phyloP scores from a whole-genome alignment of 2,113 vertebrate species.

The Leucopternis melanops region DNA sequence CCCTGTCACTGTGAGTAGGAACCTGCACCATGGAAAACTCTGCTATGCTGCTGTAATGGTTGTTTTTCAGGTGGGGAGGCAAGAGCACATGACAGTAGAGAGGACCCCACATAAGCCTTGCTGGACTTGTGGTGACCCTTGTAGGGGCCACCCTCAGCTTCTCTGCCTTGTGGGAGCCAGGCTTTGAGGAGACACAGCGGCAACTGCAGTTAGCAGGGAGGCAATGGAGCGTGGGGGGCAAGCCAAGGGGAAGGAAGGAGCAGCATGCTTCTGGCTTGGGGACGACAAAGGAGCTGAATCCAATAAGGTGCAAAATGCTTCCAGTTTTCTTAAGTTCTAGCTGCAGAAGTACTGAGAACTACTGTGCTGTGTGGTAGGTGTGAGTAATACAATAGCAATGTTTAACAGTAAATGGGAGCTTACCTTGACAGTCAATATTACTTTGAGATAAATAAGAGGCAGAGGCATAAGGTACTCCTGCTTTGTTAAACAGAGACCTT shows the following conservation, averaged over 20 bases:
- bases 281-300: not conserved
- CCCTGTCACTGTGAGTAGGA: not conserved
- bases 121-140: not conserved
- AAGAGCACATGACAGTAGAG: accelerated
- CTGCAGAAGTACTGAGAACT: not conserved
- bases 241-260: constrained; percentile 1
- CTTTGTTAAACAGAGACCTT: not conserved
- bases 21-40: not conserved
- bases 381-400: not conserved
- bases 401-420: not conserved
- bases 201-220: not conserved
- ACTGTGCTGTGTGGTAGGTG: not conserved
- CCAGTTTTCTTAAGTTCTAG: not conserved
- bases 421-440: not conserved
- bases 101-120: not conserved
- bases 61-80: not conserved
- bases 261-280: not conserved
- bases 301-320: not conserved
- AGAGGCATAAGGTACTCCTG: not conserved
- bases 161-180: not conserved
- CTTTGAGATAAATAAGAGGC: not conserved
- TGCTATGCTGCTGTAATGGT: not conserved
- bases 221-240: not conserved
- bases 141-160: not conserved
- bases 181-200: not conserved